A percentile compares a stretch with the other conserved stretches of the same genome.
These are phyloP conservation scores for Paramormyrops kingsleyae DNA, from an alignment of 2,113 vertebrate genomes.

Conservation along the genomic window DNA sequence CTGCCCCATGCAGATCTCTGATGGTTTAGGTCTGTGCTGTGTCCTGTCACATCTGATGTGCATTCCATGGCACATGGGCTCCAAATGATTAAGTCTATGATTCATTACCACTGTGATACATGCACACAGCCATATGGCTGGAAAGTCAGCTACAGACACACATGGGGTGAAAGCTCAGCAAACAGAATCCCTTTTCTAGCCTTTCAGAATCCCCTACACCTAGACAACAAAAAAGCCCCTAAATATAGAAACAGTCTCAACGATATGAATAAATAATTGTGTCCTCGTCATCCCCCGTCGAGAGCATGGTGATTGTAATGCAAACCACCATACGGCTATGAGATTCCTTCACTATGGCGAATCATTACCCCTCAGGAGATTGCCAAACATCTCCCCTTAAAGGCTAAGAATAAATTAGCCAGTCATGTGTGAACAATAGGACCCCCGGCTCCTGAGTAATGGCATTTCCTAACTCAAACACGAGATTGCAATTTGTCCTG, in stretches of 20 bases:
- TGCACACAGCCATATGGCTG: not conserved
- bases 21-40: not conserved
- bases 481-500: conserved; percentile 12
- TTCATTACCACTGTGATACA: not conserved
- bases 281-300: conserved; percentile 31
- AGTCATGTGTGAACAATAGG: conserved; percentile 55
- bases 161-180: not conserved
- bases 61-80: not conserved
- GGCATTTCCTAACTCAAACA: conserved; percentile 18
- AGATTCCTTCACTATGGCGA: conserved; percentile 41
- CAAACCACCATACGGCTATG: conserved; percentile 34
- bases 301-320: conserved; percentile 33
- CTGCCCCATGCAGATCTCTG: not conserved
- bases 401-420: conserved; percentile 37
- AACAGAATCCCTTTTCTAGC: not conserved
- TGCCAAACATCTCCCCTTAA: conserved; percentile 41
- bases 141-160: not conserved
- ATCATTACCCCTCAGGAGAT: conserved; percentile 34
- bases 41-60: not conserved
- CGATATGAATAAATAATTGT: conserved; percentile 42
- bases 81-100: not conserved
- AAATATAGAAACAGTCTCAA: conserved; percentile 7
- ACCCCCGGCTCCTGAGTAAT: conserved; percentile 47
- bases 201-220: too few species aligned
- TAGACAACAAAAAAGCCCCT: conserved; percentile 17